Percentiles rank a stretch among this genome's conserved stretches.
phyloP scores from a whole-genome alignment of 1,140 invertebrate species.

The Trypoxylus dichotomus region DNA sequence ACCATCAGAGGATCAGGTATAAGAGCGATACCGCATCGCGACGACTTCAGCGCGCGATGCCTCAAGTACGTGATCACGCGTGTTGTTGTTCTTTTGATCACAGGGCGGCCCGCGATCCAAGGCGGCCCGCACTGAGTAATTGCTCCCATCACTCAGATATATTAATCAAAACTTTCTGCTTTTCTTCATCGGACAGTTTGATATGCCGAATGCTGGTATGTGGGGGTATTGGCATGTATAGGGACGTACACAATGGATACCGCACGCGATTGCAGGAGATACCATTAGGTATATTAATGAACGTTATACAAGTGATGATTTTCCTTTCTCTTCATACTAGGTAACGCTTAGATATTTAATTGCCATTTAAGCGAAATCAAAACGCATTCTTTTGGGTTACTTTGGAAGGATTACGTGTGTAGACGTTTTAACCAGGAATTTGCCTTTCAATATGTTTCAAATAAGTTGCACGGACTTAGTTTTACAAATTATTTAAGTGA shows the following conservation, averaged over 20 bases:
- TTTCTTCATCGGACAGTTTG: constrained; percentile 22
- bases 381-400: neutral
- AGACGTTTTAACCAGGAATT: neutral
- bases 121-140: constrained; percentile 30
- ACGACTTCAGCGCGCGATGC: constrained; percentile 6
- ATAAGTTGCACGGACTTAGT: no score
- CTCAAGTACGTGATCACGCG: constrained; percentile 16
- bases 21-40: constrained; percentile 13
- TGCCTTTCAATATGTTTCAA: neutral
- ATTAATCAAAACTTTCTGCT: constrained; percentile 31
- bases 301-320: constrained; percentile 7
- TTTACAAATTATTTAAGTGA: no score
- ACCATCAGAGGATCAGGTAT: neutral
- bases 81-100: constrained; percentile 33
- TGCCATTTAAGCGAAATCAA: neutral
- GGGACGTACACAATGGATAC: neutral
- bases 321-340: constrained; percentile 4
- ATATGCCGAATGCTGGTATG: constrained; percentile 21
- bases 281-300: constrained; percentile 12
- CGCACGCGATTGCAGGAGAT: constrained; percentile 16
- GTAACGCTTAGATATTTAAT: neutral
- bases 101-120: constrained; percentile 35
- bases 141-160: constrained; percentile 32
- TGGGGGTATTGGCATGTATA: constrained; percentile 22
- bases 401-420: no score